These are phyloP conservation scores for Malacoraja senta DNA, from an alignment of 2,797 vertebrate genomes.

Conservation along the genomic window DNA sequence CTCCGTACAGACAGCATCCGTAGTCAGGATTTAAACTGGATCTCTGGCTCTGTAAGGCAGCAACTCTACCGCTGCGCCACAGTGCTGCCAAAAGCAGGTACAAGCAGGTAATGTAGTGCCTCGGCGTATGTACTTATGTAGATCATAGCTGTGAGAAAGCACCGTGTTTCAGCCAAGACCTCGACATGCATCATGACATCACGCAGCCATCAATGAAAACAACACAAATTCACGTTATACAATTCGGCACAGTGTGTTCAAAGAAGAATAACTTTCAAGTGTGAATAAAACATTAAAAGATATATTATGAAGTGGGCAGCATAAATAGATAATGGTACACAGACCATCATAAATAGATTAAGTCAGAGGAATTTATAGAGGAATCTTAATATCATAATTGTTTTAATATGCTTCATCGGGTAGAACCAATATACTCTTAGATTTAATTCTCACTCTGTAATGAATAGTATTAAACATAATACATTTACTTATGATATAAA, in stretches of 20 bases:
- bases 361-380: background rate
- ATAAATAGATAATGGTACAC: background rate
- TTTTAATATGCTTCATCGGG: background rate
- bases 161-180: background rate
- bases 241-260: background rate
- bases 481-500: no score
- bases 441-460: background rate
- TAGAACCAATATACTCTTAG: background rate
- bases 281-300: background rate
- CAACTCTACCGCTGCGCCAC: no score
- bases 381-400: background rate
- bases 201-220: background rate
- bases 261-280: background rate
- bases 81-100: no score
- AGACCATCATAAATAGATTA: no score
- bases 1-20: no score
- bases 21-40: no score
- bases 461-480: background rate
- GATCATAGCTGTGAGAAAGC: background rate
- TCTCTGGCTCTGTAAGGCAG: no score
- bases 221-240: background rate
- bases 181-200: background rate
- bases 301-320: background rate
- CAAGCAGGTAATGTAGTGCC: background rate
- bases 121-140: background rate